These are phyloP conservation scores for Tineola bisselliella DNA, from an alignment of 2,888 invertebrate genomes.

Conservation along the genomic window DNA sequence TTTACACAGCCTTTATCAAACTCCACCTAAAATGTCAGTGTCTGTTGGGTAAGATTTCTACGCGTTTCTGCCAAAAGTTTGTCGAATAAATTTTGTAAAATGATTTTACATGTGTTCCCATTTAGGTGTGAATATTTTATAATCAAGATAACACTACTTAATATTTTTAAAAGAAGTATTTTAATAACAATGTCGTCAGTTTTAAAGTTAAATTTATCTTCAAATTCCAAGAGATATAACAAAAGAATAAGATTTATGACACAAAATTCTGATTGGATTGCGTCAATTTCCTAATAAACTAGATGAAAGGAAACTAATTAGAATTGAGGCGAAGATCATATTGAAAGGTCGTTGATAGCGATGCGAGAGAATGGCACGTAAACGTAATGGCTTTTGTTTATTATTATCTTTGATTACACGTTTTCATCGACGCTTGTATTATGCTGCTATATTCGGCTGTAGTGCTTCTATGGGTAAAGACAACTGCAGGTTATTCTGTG, in stretches of 20 bases:
- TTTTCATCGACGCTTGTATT: neutral
- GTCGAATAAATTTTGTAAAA: neutral
- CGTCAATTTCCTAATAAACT: constrained; percentile 1
- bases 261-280: neutral
- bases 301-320: constrained; percentile 4
- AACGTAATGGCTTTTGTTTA: neutral
- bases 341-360: neutral
- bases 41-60: neutral
- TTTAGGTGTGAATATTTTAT: too few relatives aligned
- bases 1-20: neutral
- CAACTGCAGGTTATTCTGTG: too few relatives aligned
- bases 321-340: neutral
- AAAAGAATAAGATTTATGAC: neutral
- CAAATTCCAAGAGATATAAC: too few relatives aligned
- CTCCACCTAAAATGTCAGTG: neutral
- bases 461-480: too few relatives aligned
- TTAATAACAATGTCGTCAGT: too few relatives aligned
- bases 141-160: too few relatives aligned
- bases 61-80: neutral
- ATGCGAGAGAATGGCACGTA: neutral
- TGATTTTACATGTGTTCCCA: neutral
- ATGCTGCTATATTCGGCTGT: too few relatives aligned
- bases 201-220: too few relatives aligned
- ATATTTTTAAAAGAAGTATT: too few relatives aligned
- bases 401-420: neutral